Evolutionary conservation across 2,888 invertebrate species (phyloP), one percentile per base, ranked within the genome.

Genomic region (Melieria omissa): DNA sequence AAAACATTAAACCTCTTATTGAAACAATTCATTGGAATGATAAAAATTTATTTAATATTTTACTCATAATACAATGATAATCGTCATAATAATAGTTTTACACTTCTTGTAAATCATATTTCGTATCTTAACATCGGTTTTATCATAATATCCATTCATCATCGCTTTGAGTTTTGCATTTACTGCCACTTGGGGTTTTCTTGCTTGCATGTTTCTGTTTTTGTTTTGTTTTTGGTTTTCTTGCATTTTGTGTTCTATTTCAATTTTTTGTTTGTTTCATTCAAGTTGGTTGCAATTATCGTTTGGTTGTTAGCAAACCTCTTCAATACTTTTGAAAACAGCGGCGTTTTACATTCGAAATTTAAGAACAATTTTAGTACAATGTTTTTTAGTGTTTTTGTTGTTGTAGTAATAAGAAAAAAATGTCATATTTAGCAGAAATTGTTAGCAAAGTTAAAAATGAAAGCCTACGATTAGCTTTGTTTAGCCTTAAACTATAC

Each of bases 11-110:
- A 83, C 82, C 75, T 74, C 82, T 82, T 83, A 83, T 83, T 81
- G 80, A 82, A 78, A 81, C 82, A 84, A 70, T 81, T 80, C 85
- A 81, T 80, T 84, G 80, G 84, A 84, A 84, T 84, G 81, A 80
- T 82, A 82, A 84, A 85, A 84, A 84, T 82, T 84, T 80, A 85
- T 84, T 84, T 65, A 70, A 68, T 71, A 46, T 71, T 49, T 52
- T 58, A 42, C 68, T 71, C 54, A 57, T 66, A 54, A 41, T 67
- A 67, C 57, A 67, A 46, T 63, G 45, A 58, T 58, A 54, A 57
- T 64, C 49, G 5, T 62, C 63, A 29, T 16, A 14, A 61, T 44
- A 4, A 12, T 45, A 47, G 4, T 49, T 60, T 8, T 52, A 52
- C 44, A 60, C 60, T 66, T 65, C 44, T 65, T 52, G 7, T 55